Conservation (phyloP, 2,113 vertebrate genomes). For the Antechinus flavipes region DNA sequence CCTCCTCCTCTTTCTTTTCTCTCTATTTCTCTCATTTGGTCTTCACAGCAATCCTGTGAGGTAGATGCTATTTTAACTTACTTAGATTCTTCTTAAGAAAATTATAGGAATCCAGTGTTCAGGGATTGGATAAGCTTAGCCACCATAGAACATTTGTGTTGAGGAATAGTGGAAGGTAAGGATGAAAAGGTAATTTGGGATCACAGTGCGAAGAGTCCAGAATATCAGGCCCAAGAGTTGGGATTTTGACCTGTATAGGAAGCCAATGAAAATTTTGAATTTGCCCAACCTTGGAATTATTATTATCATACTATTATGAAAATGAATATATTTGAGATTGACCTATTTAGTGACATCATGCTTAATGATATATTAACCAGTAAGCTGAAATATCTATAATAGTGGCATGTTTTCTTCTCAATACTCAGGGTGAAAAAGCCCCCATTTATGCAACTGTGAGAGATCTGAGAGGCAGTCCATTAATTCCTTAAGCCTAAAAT, state of each 20-base stretch:
- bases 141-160: slow-evolving; percentile 12
- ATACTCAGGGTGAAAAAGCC: not conserved
- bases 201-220: not conserved
- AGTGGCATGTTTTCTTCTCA: not conserved
- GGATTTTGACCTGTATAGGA: slow-evolving; percentile 9
- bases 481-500: slow-evolving; percentile 54
- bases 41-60: not conserved
- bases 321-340: not conserved
- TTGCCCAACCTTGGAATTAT: not conserved
- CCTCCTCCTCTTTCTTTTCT: too few relatives aligned
- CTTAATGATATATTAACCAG: not conserved
- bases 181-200: slow-evolving; percentile 32
- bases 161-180: slow-evolving; percentile 39
- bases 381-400: not conserved
- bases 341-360: not conserved
- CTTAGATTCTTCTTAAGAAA: not conserved
- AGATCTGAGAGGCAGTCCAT: slow-evolving; percentile 20
- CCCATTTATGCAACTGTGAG: slow-evolving; percentile 36
- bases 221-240: not conserved
- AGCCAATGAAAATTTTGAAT: slow-evolving; percentile 19
- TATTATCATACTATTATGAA: not conserved
- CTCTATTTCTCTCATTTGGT: not conserved
- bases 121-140: not conserved
- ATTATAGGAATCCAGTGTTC: not conserved
- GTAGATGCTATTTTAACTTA: not conserved